Conservation (phyloP, 2,113 vertebrate species). For the Microtus richardsoni region DNA sequence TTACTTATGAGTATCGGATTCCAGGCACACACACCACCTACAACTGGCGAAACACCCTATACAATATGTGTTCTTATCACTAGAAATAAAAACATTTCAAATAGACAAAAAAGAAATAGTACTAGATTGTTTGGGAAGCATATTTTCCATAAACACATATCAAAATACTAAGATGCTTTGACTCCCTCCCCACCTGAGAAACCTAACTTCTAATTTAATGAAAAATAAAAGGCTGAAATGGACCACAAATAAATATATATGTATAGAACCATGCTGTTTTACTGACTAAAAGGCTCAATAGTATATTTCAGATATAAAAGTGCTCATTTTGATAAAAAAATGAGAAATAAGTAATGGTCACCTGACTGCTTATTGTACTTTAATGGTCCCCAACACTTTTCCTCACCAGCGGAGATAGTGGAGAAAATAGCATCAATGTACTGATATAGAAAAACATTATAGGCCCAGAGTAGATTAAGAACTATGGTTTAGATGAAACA, state of each 20-base stretch:
- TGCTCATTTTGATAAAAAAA: no score
- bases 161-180: neutral
- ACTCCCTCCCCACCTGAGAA: neutral
- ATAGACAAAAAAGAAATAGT: neutral
- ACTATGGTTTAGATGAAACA: neutral
- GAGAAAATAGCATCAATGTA: neutral
- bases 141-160: neutral
- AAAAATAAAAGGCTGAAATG: no score
- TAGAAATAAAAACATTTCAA: neutral
- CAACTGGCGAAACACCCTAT: neutral
- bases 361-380: neutral
- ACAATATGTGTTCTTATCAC: neutral
- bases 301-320: no score
- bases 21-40: no score
- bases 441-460: neutral
- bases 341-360: neutral
- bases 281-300: no score
- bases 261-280: no score
- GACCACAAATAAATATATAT: no score
- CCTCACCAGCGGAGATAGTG: rapidly evolving
- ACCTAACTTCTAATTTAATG: neutral
- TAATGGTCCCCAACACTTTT: neutral
- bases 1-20: neutral
- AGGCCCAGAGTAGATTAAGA: neutral
- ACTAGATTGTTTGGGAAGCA: neutral